Evolutionary conservation across 2,113 vertebrate genomes (phyloP).

Genomic region (Thymallus thymallus): DNA sequence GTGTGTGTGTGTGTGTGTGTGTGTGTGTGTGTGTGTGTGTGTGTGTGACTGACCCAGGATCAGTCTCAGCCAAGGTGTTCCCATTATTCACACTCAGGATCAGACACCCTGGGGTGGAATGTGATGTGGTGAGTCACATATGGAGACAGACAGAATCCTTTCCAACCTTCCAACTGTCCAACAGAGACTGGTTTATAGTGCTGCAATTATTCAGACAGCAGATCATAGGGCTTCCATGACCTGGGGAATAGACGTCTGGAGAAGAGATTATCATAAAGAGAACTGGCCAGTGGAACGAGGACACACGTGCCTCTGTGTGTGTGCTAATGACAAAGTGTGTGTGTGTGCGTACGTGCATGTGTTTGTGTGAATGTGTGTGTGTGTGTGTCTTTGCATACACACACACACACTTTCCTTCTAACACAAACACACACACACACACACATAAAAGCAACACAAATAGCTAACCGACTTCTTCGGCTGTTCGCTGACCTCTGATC

Average conservation of each 20-base stretch:
- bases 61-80: constrained; percentile 1
- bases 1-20: not conserved
- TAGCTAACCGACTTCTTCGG: too few species aligned
- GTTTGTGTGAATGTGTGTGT: too few species aligned
- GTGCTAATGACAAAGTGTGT: too few species aligned
- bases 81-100: not conserved
- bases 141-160: not conserved
- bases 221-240: not conserved
- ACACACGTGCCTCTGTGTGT: not conserved
- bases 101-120: not conserved
- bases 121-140: not conserved
- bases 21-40: not conserved
- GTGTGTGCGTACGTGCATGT: too few species aligned
- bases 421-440: too few species aligned
- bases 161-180: not conserved
- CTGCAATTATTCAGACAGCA: not conserved
- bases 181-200: not conserved
- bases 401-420: too few species aligned
- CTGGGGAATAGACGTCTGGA: not conserved
- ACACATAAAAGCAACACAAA: too few species aligned
- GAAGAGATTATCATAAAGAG: not conserved
- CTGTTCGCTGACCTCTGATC: not conserved
- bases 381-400: not conserved
- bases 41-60: not conserved
- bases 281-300: not conserved